A percentile compares a stretch with the other conserved stretches of the same genome.
These are phyloP conservation scores for Aphis gossypii DNA, from an alignment of 1,140 invertebrate species.

Conservation along the genomic window DNA sequence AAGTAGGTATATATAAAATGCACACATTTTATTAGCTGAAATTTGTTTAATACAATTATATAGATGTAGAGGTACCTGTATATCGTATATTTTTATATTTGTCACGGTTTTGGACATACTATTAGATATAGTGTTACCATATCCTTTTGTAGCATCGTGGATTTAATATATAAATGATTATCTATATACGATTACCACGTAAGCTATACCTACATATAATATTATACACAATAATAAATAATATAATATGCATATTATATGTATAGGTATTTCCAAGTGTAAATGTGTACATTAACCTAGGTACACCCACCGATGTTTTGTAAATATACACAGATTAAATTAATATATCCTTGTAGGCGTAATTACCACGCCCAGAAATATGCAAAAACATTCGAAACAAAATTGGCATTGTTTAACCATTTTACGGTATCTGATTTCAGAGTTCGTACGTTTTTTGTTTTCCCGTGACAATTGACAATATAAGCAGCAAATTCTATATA, in stretches of 20 bases:
- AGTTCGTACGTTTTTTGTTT: not conserved
- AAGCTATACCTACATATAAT: not conserved
- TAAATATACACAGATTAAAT: not conserved
- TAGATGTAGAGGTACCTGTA: not conserved
- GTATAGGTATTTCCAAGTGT: not conserved
- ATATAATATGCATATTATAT: not conserved
- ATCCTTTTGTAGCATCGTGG: too few relatives aligned
- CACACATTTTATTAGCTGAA: not conserved
- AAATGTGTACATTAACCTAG: not conserved
- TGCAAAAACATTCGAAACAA: slow-evolving; percentile 32
- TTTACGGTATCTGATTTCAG: not conserved
- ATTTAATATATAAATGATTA: too few relatives aligned
- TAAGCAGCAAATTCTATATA: not conserved
- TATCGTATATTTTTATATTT: not conserved
- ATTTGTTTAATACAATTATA: not conserved
- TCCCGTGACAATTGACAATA: not conserved
- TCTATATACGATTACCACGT: too few relatives aligned
- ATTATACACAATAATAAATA: not conserved
- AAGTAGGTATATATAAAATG: not conserved
- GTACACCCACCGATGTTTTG: not conserved
- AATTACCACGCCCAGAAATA: slow-evolving; percentile 52
- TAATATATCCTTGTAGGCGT: slow-evolving; percentile 34
- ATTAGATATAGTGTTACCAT: too few relatives aligned
- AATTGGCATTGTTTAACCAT: slow-evolving; percentile 40
- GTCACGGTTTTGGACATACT: too few relatives aligned